These are phyloP conservation scores for Phragmatobia fuliginosa DNA, from an alignment of 2,888 invertebrate genomes.

Conservation along the genomic window DNA sequence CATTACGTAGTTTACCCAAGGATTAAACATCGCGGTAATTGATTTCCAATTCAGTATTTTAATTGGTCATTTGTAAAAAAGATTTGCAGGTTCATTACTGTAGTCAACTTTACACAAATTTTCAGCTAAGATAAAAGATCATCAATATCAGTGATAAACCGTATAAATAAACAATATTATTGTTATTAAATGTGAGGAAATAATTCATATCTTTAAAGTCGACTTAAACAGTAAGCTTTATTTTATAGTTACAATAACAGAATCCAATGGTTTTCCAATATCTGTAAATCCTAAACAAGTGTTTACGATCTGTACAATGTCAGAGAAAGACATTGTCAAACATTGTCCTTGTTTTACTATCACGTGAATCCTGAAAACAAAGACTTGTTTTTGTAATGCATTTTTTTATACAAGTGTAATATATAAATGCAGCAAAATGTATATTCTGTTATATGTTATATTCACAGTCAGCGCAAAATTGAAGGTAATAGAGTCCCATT, in stretches of 20 bases:
- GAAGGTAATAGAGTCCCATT: not conserved
- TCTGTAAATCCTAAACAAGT: not conserved
- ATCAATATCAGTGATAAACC: not conserved
- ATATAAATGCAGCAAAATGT: not conserved
- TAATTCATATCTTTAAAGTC: no score
- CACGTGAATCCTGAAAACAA: no score
- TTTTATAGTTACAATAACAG: slow-evolving; percentile 19
- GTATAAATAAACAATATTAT: not conserved
- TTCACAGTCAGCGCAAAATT: not conserved
- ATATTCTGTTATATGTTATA: no score
- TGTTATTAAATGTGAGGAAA: no score
- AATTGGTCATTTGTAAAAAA: not conserved
- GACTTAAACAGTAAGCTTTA: slow-evolving; percentile 23
- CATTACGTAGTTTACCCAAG: not conserved
- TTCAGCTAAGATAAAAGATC: not conserved
- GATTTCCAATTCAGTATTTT: no score
- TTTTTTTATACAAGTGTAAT: not conserved
- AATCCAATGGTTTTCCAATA: slow-evolving; percentile 20
- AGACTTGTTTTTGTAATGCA: no score
- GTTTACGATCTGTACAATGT: not conserved
- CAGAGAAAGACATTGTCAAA: not conserved
- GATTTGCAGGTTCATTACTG: not conserved
- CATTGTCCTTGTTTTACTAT: no score
- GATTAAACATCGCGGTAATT: not conserved
- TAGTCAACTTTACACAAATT: not conserved